Evolutionary conservation across 2,113 vertebrate genomes (phyloP).

Genomic region (Alexandromys fortis): DNA sequence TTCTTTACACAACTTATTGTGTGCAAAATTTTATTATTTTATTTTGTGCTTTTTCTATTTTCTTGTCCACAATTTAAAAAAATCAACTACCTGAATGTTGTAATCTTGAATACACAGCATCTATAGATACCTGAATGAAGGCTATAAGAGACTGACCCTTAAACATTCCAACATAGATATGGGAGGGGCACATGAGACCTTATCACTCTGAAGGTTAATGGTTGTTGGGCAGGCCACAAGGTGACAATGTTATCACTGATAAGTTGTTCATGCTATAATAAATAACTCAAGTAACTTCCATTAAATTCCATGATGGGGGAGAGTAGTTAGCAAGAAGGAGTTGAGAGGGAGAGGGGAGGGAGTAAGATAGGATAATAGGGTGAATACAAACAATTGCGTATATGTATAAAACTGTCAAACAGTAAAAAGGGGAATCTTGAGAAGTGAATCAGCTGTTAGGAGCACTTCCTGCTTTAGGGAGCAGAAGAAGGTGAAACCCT

Average conservation of each 20-base stretch:
- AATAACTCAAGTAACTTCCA: not conserved
- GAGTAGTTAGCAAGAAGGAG: not conserved
- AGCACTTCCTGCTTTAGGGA: not conserved
- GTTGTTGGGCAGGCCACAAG: not conserved
- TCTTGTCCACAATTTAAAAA: conserved; percentile 68
- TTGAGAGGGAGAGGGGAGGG: too few relatives aligned
- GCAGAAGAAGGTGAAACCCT: too few relatives aligned
- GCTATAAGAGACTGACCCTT: not conserved
- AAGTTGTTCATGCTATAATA: not conserved
- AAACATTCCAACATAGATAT: not conserved
- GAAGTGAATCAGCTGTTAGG: not conserved
- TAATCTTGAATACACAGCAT: too few relatives aligned
- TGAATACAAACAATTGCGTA: not conserved
- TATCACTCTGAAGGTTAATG: not conserved
- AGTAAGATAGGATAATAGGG: not conserved
- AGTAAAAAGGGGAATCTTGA: not conserved
- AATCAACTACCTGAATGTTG: conserved; percentile 68
- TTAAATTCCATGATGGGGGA: not conserved
- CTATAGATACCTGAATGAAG: not conserved
- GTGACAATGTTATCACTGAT: not conserved
- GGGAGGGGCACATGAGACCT: not conserved
- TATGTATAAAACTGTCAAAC: not conserved
- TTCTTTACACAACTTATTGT: not conserved
- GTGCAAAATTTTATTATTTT: not conserved
- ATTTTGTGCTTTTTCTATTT: conserved; percentile 44